These are phyloP conservation scores for Sebastes vulpes DNA, from an alignment of 2,797 vertebrate species.

Conservation along the genomic window DNA sequence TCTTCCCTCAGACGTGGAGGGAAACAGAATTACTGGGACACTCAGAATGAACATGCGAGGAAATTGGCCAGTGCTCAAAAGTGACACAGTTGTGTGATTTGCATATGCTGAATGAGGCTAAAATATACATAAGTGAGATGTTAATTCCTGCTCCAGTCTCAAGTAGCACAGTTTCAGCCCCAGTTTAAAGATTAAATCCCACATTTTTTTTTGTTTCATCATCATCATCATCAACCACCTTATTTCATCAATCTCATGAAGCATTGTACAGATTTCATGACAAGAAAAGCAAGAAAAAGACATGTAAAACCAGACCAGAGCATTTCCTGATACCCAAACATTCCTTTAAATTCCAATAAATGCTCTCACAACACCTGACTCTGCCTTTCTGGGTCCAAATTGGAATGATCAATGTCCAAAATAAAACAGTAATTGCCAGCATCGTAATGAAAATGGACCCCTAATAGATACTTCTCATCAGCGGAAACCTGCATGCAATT, in stretches of 20 bases:
- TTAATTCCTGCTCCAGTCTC: slow-evolving; percentile 25
- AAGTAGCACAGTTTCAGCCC: slow-evolving; percentile 19
- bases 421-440: slow-evolving; percentile 70
- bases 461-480: slow-evolving; percentile 66
- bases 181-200: slow-evolving; percentile 17
- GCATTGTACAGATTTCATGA: neutral
- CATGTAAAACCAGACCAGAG: neutral
- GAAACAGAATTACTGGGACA: slow-evolving; percentile 70
- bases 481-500: slow-evolving; percentile 49
- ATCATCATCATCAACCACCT: neutral
- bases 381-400: neutral
- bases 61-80: slow-evolving; percentile 61
- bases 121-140: slow-evolving; percentile 45
- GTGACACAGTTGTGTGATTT: slow-evolving; percentile 57
- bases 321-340: neutral
- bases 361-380: neutral
- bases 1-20: slow-evolving; percentile 52
- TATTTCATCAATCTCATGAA: neutral
- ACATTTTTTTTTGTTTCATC: neutral
- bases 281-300: neutral
- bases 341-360: slow-evolving; percentile 18
- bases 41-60: slow-evolving; percentile 47
- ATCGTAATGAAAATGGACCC: slow-evolving; percentile 53
- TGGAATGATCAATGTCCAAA: slow-evolving; percentile 81
- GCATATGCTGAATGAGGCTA: slow-evolving; percentile 57